Evolutionary conservation across 2,797 vertebrate genomes (phyloP), one percentile per base, ranked within the genome.

Genomic region (Falco columbarius): DNA sequence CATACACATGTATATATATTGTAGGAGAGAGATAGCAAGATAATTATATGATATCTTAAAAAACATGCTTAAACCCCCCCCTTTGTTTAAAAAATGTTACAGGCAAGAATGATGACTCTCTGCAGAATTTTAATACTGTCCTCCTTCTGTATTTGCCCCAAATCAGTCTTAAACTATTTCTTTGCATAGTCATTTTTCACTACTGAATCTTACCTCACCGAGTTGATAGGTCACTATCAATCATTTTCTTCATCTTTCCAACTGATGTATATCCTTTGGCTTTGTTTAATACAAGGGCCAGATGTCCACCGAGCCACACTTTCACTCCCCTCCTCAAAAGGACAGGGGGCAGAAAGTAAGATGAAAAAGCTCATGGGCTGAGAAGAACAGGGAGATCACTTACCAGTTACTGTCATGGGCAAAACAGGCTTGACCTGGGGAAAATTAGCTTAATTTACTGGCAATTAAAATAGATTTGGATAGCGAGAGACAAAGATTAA

Each of bases 251-350:
- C 4, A 17, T 52, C 21, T 56, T 89, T 71, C 29, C 20, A 63
- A 47, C 8, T 66, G 29, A 14, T 62, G 13, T 15, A 42, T 54
- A 74, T 59, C 10, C 7, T 70, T 80, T 51, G 18, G 3, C 6
- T 86, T 92, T 3, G 1, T 89, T 79, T 52, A 61, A 27, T 30
- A 68, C 61, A 5, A 42, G 27, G 10, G 4, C 5, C 42, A 76
- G 30, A 17, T 49, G 22, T 21, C 22, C 49, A 38, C 10, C 14
- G 56, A 38, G 30, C 13, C 1, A 2, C 32, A 49, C 0, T 2
- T 17, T 66, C 34, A 16, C 20, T 71, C 10, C 8, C 3, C 14
- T 63, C 8, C 40, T 89, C 52, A 74, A 65, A 76, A 86, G 9
- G 20, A n/a, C 7, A 38, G 14, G 3, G 7, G 21, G 2, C 36